Conservation (phyloP, 1,140 invertebrate genomes). For the Drosophila miranda region DNA sequence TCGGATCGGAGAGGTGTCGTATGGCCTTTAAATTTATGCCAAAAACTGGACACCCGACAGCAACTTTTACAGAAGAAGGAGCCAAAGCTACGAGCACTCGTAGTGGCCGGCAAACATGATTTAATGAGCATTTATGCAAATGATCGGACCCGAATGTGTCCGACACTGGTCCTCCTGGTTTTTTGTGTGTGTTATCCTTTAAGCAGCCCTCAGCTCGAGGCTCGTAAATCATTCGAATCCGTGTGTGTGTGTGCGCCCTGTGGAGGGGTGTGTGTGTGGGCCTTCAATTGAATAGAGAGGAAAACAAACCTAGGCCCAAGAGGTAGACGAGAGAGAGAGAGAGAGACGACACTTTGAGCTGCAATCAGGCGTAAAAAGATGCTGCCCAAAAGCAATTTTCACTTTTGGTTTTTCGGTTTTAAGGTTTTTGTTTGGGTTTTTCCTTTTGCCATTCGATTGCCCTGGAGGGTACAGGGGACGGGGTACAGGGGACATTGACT, state of each 20-base stretch:
- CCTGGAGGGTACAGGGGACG: no score
- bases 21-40: constrained; percentile 23
- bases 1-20: constrained; percentile 19
- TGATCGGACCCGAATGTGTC: constrained; percentile 51
- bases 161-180: constrained; percentile 15
- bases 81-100: constrained; percentile 8
- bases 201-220: constrained; percentile 42
- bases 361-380: constrained; percentile 80
- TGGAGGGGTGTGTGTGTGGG: constrained; percentile 40
- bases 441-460: constrained; percentile 11
- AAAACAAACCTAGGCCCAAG: constrained; percentile 9
- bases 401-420: constrained; percentile 60
- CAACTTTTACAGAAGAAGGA: constrained; percentile 39
- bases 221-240: constrained; percentile 67
- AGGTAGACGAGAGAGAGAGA: constrained; percentile 1
- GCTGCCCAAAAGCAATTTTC: constrained; percentile 72
- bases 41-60: constrained; percentile 58
- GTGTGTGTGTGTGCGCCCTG: constrained; percentile 47
- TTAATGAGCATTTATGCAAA: constrained; percentile 79
- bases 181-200: constrained; percentile 48
- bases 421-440: constrained; percentile 37
- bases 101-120: constrained; percentile 61
- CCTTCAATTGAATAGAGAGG: constrained; percentile 40
- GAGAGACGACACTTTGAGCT: constrained; percentile 51
- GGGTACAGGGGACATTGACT: background rate